Conservation (phyloP, 2,888 invertebrate genomes). For the Cepaea hortensis region DNA sequence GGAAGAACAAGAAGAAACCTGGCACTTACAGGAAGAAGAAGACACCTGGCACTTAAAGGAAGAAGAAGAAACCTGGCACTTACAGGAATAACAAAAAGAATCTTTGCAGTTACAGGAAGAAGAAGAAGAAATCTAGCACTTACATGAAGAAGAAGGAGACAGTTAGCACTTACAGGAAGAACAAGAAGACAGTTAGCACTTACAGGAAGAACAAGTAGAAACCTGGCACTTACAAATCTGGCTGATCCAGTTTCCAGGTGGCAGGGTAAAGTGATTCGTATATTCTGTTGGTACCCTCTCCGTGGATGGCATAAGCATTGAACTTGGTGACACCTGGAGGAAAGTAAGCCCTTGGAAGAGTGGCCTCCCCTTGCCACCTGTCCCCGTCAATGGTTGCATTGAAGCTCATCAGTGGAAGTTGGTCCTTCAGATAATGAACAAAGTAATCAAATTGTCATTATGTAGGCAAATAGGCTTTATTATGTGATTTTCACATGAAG, state of each 20-base stretch:
- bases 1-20: too few relatives aligned
- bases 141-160: too few relatives aligned
- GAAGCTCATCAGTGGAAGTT: slow-evolving; percentile 71
- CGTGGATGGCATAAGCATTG: slow-evolving; percentile 79
- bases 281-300: slow-evolving; percentile 73
- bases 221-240: slow-evolving; percentile 76
- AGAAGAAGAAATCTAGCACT: too few relatives aligned
- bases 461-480: background rate
- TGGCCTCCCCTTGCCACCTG: slow-evolving; percentile 76
- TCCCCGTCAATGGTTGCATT: slow-evolving; percentile 61
- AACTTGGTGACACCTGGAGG: slow-evolving; percentile 77
- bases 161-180: too few relatives aligned
- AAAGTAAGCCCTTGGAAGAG: slow-evolving; percentile 77
- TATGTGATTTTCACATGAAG: background rate
- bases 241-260: slow-evolving; percentile 71
- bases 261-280: slow-evolving; percentile 78
- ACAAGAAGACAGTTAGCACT: too few relatives aligned
- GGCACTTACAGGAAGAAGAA: too few relatives aligned
- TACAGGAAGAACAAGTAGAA: too few relatives aligned
- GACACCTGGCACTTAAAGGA: too few relatives aligned
- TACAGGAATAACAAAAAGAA: too few relatives aligned
- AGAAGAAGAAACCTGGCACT: too few relatives aligned
- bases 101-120: too few relatives aligned
- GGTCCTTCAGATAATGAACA: slow-evolving; percentile 61
- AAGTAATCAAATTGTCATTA: background rate